Evolutionary conservation across 2,797 vertebrate species (phyloP).

Genomic region (Mallotus villosus): DNA sequence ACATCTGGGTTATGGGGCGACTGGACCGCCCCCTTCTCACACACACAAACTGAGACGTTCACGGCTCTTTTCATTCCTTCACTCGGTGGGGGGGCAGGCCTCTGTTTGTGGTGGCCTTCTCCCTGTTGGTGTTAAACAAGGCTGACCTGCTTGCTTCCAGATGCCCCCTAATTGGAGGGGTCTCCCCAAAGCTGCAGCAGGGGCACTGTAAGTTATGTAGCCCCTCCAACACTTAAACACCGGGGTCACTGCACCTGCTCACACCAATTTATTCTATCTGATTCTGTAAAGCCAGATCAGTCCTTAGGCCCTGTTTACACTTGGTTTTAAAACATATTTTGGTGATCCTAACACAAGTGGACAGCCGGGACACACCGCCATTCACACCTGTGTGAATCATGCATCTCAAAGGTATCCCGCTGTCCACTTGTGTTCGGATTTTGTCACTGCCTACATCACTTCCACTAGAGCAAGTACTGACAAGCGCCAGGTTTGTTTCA

Average conservation of each 20-base stretch:
- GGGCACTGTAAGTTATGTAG: conserved; percentile 42
- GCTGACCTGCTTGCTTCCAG: conserved; percentile 56
- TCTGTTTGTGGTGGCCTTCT: conserved; percentile 53
- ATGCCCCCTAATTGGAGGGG: conserved; percentile 59
- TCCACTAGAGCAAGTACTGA: no score
- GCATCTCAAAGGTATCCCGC: no score
- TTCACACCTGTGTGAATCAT: no score
- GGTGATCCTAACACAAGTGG: no score
- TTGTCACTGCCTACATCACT: no score
- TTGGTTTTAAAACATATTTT: no score
- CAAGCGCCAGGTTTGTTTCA: no score
- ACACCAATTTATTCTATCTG: conserved; percentile 34
- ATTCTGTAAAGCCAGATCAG: no score
- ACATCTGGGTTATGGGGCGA: conserved; percentile 47
- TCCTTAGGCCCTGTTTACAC: no score
- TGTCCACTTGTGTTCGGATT: no score
- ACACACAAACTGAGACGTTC: conserved; percentile 35
- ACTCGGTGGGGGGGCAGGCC: conserved; percentile 54
- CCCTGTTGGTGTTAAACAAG: conserved; percentile 64
- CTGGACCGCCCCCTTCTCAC: conserved; percentile 33
- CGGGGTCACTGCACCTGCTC: conserved; percentile 48
- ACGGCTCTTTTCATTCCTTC: conserved; percentile 52
- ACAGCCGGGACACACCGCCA: no score
- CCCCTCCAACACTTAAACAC: conserved; percentile 23
- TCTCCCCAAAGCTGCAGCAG: conserved; percentile 34